Base-by-base conservation (phyloP, 2,113 vertebrate species). In the Alligator mississippiensis region DNA sequence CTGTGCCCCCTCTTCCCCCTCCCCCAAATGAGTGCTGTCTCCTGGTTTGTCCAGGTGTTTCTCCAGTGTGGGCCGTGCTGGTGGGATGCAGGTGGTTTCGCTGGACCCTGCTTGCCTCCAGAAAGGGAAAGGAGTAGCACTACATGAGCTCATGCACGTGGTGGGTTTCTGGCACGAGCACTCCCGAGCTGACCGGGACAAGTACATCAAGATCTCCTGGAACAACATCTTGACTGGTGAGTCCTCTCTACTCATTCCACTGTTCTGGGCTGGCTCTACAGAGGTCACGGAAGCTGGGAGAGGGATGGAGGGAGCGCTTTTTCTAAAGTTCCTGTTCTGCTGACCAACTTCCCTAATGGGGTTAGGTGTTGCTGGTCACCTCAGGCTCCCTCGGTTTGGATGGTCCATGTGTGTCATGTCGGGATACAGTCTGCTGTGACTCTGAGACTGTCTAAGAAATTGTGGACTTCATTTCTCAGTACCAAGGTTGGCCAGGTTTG, bases 101-200 rank as follows among this genome's bases (percentile, higher is more conserved):
- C 0, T 98, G 22, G 96, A 94, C 1, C 81, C 93, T 0, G 5
- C 5, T 7, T 99, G 98, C 87, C 68, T 38, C 0, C 62, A 19
- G 68, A 94, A 30, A 28, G 97, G 97, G 59, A 96, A 85, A 3
- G 98, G 98, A 1, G 98, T 98, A 5, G 96, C 98, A 11, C 89
- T 94, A 4, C 98, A 98, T 0, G 98, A 99, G 91, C 61, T 98
- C 4, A 97, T 98, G 89, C 98, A 98, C 1, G 93, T 98, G 6
- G 90, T 98, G 59, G 98, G 98, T 24, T 98, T 98, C 91, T 92
- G 97, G 92, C 98, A 99, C 1, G 98, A 99, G 75, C 98, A 99
- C 24, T 97, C 97, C 0, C 93, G 98, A 30, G 82, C 28, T 0
- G 98, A 98, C 89, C 97, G 98, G 1, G 97, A 97, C 1, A 4